These are phyloP conservation scores for Champsocephalus esox DNA, from an alignment of 2,797 vertebrate species.

Conservation along the genomic window DNA sequence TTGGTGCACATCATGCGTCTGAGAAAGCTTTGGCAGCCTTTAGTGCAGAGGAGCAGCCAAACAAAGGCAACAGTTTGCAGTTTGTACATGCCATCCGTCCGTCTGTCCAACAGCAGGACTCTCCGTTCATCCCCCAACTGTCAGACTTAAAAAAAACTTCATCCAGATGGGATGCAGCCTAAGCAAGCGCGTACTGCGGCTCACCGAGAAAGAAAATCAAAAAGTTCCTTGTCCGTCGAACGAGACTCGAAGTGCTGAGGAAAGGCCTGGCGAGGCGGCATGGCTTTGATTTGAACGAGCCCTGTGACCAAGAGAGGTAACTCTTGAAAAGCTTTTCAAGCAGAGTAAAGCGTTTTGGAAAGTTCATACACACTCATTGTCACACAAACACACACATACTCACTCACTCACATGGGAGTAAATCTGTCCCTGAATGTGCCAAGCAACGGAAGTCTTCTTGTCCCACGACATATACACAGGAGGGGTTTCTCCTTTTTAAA, in stretches of 20 bases:
- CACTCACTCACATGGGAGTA: slow-evolving; percentile 33
- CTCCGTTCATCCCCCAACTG: slow-evolving; percentile 12
- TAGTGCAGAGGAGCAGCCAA: slow-evolving; percentile 32
- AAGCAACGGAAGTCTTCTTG: slow-evolving; percentile 42
- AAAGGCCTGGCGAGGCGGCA: slow-evolving; percentile 50
- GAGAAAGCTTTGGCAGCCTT: slow-evolving; percentile 77
- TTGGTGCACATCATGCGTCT: slow-evolving; percentile 65
- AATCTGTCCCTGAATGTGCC: slow-evolving; percentile 74
- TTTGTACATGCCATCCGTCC: slow-evolving; percentile 27
- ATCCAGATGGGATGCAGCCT: slow-evolving; percentile 13
- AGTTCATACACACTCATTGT: slow-evolving; percentile 4
- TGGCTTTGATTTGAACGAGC: slow-evolving; percentile 78
- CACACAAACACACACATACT: neutral
- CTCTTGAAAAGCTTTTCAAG: slow-evolving; percentile 70
- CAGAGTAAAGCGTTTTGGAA: slow-evolving; percentile 63
- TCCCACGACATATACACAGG: slow-evolving; percentile 43
- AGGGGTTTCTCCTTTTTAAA: neutral
- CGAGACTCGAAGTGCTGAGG: slow-evolving; percentile 63
- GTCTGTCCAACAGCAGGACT: neutral
- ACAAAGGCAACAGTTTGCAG: slow-evolving; percentile 47
- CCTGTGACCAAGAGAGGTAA: slow-evolving; percentile 76
- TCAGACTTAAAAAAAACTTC: slow-evolving; percentile 21
- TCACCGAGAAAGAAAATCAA: slow-evolving; percentile 9
- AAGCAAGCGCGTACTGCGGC: slow-evolving; percentile 26
- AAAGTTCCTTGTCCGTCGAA: slow-evolving; percentile 11